Evolutionary conservation across 1,140 invertebrate genomes (phyloP).

Genomic region (Drosophila burlai): DNA sequence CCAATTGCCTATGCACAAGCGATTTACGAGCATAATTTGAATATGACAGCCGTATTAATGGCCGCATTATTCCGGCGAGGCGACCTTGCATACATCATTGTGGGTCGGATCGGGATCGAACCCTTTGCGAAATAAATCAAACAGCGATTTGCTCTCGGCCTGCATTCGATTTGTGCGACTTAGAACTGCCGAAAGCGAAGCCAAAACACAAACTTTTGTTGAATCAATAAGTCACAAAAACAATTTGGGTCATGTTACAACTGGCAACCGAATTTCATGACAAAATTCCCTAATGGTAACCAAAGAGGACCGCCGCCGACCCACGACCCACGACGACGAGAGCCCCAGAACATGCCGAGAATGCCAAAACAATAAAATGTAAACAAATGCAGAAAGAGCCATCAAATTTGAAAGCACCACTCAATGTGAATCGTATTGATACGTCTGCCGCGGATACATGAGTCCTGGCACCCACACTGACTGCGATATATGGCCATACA

Average conservation of each 20-base stretch:
- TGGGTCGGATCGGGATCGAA: conserved; percentile 18
- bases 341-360: conserved; percentile 18
- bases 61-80: conserved; percentile 28
- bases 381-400: conserved; percentile 77
- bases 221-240: conserved; percentile 84
- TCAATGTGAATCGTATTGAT: conserved; percentile 70
- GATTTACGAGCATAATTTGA: conserved; percentile 55
- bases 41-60: conserved; percentile 47
- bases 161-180: conserved; percentile 42
- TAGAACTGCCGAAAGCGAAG: conserved; percentile 59
- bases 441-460: conserved; percentile 38
- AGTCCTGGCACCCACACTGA: conserved; percentile 40
- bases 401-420: conserved; percentile 81
- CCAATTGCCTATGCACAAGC: conserved; percentile 56
- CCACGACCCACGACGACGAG: conserved; percentile 4
- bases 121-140: conserved; percentile 78
- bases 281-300: conserved; percentile 81
- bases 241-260: conserved; percentile 84
- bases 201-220: conserved; percentile 68
- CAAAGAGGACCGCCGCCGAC: conserved; percentile 48
- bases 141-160: conserved; percentile 65
- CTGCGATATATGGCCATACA: conserved; percentile 57
- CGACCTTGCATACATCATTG: conserved; percentile 66
- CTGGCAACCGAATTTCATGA: conserved; percentile 75
- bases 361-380: conserved; percentile 80